These are phyloP conservation scores for Zoanthus sansibaricus DNA, from an alignment of 92 coral and sea anemone genomes.

Conservation along the genomic window DNA sequence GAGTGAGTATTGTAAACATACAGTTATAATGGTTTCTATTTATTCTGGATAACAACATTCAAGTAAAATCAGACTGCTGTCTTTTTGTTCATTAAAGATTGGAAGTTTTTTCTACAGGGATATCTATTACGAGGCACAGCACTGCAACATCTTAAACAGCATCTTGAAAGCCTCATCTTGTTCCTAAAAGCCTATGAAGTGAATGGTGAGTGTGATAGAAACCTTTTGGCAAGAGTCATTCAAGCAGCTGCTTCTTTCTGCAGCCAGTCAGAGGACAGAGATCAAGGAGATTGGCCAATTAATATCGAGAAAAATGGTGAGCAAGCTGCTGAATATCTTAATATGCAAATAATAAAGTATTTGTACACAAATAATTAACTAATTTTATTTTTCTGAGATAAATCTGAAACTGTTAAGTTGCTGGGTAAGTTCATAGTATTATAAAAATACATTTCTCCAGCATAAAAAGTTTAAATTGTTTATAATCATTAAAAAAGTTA, in stretches of 20 bases:
- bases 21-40: too few relatives aligned
- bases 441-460: too few relatives aligned
- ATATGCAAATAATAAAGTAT: too few relatives aligned
- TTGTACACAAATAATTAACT: too few relatives aligned
- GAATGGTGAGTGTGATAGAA: slow-evolving; percentile 66
- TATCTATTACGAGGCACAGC: slow-evolving; percentile 81
- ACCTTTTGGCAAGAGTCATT: slow-evolving; percentile 59
- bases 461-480: too few relatives aligned
- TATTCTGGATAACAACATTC: too few relatives aligned
- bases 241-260: slow-evolving; percentile 74
- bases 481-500: too few relatives aligned
- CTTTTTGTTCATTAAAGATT: not conserved
- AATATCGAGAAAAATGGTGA: slow-evolving; percentile 54
- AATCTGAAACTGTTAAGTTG: too few relatives aligned
- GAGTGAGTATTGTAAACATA: too few relatives aligned
- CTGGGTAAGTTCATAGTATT: too few relatives aligned
- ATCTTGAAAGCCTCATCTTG: slow-evolving; percentile 63
- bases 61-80: too few relatives aligned
- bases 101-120: slow-evolving; percentile 57
- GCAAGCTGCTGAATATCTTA: not conserved
- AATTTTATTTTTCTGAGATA: too few relatives aligned
- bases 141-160: slow-evolving; percentile 78
- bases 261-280: slow-evolving; percentile 71
- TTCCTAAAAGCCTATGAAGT: slow-evolving; percentile 81
- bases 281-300: slow-evolving; percentile 46